phyloP scores from a whole-genome alignment of 2,888 invertebrate species.

The Tipula unca region DNA sequence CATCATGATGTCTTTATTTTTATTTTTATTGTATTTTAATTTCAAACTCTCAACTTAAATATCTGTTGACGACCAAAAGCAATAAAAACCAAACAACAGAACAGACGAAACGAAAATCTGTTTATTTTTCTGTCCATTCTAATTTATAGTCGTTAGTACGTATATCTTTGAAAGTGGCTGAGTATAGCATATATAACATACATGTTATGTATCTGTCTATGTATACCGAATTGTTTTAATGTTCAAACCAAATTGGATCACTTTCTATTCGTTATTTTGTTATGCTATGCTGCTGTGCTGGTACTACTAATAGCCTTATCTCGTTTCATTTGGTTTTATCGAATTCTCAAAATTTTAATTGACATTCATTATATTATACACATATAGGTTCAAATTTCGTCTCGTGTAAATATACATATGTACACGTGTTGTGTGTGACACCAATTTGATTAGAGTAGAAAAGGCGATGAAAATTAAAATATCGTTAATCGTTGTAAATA shows the following conservation, averaged over 20 bases:
- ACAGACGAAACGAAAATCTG: background rate
- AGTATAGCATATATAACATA: background rate
- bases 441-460: background rate
- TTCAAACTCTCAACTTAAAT: constrained; percentile 18
- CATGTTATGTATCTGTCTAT: background rate
- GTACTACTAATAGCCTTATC: background rate
- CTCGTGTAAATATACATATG: background rate
- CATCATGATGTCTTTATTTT: background rate
- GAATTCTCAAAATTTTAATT: background rate
- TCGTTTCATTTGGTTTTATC: background rate
- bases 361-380: background rate
- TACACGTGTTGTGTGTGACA: background rate
- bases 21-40: constrained; percentile 16
- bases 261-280: background rate
- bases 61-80: constrained; percentile 16
- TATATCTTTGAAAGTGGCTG: constrained; percentile 14
- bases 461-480: background rate
- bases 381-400: background rate
- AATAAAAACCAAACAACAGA: background rate
- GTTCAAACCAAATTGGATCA: background rate
- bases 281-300: no score
- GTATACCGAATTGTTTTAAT: background rate
- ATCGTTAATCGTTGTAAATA: background rate
- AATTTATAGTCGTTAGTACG: constrained; percentile 8
- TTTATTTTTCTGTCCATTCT: constrained; percentile 4